Evolutionary conservation across 2,888 invertebrate species (phyloP).

Genomic region (Apeira syringaria): DNA sequence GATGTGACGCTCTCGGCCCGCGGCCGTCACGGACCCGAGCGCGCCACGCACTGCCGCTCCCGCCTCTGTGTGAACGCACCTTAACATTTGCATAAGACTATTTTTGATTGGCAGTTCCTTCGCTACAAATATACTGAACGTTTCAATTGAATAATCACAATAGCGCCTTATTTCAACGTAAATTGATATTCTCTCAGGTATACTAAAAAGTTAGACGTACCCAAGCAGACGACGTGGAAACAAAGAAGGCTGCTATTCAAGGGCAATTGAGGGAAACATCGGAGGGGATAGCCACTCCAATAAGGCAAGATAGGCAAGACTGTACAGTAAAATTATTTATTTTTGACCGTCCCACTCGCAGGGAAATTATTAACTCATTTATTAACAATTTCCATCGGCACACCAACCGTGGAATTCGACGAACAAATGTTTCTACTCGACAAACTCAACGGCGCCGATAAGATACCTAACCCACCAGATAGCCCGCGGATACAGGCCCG

Average conservation of each 20-base stretch:
- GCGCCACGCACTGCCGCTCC: conserved; percentile 48
- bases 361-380: conserved; percentile 37
- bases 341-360: not conserved
- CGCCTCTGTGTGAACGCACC: conserved; percentile 62
- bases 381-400: conserved; percentile 44
- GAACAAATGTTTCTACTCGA: conserved; percentile 56
- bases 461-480: no score
- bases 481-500: conserved; percentile 33
- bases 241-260: conserved; percentile 1
- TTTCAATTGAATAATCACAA: conserved; percentile 19
- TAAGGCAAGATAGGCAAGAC: not conserved
- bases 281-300: not conserved
- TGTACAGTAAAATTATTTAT: not conserved
- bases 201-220: not conserved
- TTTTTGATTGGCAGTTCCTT: conserved; percentile 35
- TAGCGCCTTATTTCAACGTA: conserved; percentile 6
- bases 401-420: conserved; percentile 48
- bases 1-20: conserved; percentile 53
- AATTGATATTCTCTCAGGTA: conserved; percentile 2
- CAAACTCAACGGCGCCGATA: conserved; percentile 41
- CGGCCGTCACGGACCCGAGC: conserved; percentile 27
- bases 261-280: not conserved
- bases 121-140: conserved; percentile 16
- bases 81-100: conserved; percentile 63
- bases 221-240: not conserved